These are phyloP conservation scores for Gonioctena quinquepunctata DNA, from an alignment of 1,140 invertebrate species.

Conservation along the genomic window DNA sequence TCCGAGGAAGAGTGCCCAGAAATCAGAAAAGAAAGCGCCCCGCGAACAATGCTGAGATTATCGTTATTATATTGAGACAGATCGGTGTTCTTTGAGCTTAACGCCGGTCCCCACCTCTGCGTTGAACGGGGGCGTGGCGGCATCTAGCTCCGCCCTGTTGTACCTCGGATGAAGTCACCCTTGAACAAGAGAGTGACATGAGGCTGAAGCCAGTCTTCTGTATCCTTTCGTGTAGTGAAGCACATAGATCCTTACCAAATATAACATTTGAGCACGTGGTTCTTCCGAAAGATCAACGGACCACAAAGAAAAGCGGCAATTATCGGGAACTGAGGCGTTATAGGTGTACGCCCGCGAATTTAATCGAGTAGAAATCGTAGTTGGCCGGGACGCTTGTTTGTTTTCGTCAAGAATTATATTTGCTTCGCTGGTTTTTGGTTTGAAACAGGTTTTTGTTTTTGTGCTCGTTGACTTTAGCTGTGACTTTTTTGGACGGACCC, in stretches of 20 bases:
- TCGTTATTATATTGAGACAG: conserved; percentile 9
- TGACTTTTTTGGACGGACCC: neutral
- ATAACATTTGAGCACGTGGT: conserved; percentile 40
- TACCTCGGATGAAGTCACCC: conserved; percentile 53
- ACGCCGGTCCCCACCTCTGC: neutral
- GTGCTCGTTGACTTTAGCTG: no score
- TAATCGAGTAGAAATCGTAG: conserved; percentile 34
- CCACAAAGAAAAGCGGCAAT: conserved; percentile 42
- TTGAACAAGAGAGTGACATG: conserved; percentile 52
- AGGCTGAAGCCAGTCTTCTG: conserved; percentile 52
- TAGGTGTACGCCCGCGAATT: conserved; percentile 42
- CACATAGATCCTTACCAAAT: conserved; percentile 38
- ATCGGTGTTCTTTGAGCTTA: conserved; percentile 15
- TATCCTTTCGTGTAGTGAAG: conserved; percentile 50
- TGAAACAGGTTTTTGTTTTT: neutral
- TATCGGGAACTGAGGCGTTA: conserved; percentile 49
- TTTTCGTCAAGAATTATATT: conserved; percentile 25
- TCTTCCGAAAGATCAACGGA: conserved; percentile 33
- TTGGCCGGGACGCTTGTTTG: conserved; percentile 21
- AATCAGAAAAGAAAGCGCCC: neutral
- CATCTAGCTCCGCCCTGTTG: conserved; percentile 33
- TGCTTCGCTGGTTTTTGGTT: conserved; percentile 18
- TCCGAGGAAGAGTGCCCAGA: neutral
- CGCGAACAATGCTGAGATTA: conserved; percentile 11
- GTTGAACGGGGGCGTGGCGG: conserved; percentile 38